phyloP scores from a whole-genome alignment of 2,113 vertebrate species.

The Phoxinus phoxinus region DNA sequence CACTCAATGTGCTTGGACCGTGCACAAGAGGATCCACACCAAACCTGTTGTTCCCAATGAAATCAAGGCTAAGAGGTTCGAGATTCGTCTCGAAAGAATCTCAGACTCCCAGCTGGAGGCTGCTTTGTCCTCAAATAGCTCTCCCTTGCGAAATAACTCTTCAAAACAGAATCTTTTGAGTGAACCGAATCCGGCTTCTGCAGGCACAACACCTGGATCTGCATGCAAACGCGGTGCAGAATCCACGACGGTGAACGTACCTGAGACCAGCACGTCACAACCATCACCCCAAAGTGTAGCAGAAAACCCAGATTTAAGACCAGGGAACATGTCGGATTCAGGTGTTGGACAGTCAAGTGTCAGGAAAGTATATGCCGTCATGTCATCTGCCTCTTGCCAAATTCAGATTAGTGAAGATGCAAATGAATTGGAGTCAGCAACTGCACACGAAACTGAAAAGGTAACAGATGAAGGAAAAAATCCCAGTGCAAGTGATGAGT shows the following conservation, averaged over 20 bases:
- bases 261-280: neutral
- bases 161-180: neutral
- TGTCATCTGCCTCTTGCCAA: constrained; percentile 23
- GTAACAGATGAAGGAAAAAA: constrained; percentile 28
- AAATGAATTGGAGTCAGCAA: neutral
- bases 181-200: neutral
- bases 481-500: constrained; percentile 32
- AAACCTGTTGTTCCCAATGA: constrained; percentile 17
- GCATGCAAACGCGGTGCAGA: neutral
- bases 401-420: constrained; percentile 11
- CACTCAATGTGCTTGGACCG: constrained; percentile 51
- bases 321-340: constrained; percentile 6
- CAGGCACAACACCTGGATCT: neutral
- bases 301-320: constrained; percentile 18
- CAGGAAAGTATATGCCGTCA: constrained; percentile 11
- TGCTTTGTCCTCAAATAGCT: constrained; percentile 44
- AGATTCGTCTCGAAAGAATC: constrained; percentile 56
- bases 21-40: constrained; percentile 50
- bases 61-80: constrained; percentile 43
- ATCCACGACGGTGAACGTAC: neutral
- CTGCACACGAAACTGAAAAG: neutral
- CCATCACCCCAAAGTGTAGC: neutral
- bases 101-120: constrained; percentile 53
- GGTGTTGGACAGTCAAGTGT: constrained; percentile 9
- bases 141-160: neutral